Base-by-base conservation (phyloP, 1,140 invertebrate species). In the Pomacea maculata region DNA sequence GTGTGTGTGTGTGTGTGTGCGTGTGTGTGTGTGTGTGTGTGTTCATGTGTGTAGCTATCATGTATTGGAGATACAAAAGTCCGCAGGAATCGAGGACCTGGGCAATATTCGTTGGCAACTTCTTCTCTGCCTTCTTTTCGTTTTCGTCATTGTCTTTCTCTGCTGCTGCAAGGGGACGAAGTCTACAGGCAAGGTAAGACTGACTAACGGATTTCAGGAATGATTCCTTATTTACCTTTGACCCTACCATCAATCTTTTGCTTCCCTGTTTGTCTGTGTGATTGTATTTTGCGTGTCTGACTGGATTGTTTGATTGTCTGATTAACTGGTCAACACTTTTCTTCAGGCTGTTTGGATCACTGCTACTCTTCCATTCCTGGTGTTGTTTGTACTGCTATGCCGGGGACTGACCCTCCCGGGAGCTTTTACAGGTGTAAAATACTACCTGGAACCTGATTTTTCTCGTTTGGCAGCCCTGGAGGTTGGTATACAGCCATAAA, bases 401-500 rank as follows among this genome's bases (percentile, higher is more conserved):
- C 86, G 91, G 71, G 91, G 91, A 68, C 76, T 90, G 12, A 92
- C 91, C 0, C 76, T 92, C 54, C 88, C 88, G 2, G 91, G 91
- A 29, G 90, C 92, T n/a, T 80, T 80, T 75, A 75, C 86, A 21
- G 91, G 91, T 19, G 83, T 87, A 14, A 75, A 94, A 5, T 96
- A 96, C 89, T 97, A 96, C 88, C 90, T 97, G 14, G 95, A 94
- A 21, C 96, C 96, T 19, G 94, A 96, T 85, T 97, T 95, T 55
- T 94, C 65, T 34, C 75, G 74, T 21, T 80, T 86, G 8, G n/a
- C 64, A 12, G 67, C 78, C 12, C 57, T 85, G 55, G 61, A 86
- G 73, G 85, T 86, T 70, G 80, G 75, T 73, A 61, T 1, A 45
- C 12, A 11, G 12, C 12, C 12, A n/a, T 19, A 45, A 70, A 29